Percentiles rank a stretch among this genome's conserved stretches.
phyloP scores from a whole-genome alignment of 1,140 invertebrate species.

The Zaprionus capensis region DNA sequence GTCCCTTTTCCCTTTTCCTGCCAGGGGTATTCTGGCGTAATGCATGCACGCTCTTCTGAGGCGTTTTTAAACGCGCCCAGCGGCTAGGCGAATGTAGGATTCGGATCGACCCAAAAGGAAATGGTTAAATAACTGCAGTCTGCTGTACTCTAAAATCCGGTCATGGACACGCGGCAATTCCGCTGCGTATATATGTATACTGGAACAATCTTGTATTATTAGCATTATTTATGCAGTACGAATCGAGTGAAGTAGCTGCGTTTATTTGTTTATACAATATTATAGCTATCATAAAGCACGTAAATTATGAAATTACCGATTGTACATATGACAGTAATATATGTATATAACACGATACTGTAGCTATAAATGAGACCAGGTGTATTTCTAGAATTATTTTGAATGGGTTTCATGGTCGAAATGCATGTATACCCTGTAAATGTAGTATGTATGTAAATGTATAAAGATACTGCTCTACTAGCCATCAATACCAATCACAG shows the following conservation, averaged over 20 bases:
- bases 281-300: too few species aligned
- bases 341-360: background rate
- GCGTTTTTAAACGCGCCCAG: constrained; percentile 50
- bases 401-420: rapidly evolving
- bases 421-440: too few species aligned
- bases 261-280: too few species aligned
- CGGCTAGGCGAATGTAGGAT: constrained; percentile 13
- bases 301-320: too few species aligned
- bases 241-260: background rate
- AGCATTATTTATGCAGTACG: background rate
- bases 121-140: constrained; percentile 4
- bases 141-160: background rate
- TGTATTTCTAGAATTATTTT: too few species aligned
- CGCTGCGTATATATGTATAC: background rate
- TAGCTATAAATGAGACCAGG: background rate
- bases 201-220: background rate
- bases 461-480: too few species aligned
- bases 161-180: background rate
- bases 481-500: background rate
- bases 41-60: constrained; percentile 40
- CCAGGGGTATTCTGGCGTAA: constrained; percentile 36
- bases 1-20: constrained; percentile 17
- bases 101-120: constrained; percentile 5
- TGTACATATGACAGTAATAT: too few species aligned
- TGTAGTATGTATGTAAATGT: too few species aligned